Percentiles rank a stretch among this genome's conserved stretches.
Evolutionary conservation across 2,797 vertebrate species (phyloP).

Genomic region (Eleutherodactylus coqui): DNA sequence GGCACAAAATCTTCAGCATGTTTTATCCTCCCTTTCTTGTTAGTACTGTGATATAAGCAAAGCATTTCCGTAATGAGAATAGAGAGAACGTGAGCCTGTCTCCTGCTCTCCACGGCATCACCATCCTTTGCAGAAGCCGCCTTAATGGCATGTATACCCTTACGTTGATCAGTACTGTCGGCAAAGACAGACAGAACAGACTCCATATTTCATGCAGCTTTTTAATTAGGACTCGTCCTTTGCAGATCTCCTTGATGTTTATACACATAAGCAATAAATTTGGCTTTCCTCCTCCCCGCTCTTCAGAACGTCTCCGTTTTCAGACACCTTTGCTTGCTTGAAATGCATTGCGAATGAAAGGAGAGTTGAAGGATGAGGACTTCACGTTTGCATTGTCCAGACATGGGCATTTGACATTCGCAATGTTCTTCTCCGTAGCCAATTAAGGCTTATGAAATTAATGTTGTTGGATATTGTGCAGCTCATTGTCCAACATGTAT

Average conservation of each 20-base stretch:
- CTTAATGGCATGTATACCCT: too few species aligned
- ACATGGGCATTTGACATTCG: background rate
- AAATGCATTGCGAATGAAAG: slow-evolving; percentile 15
- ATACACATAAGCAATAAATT: slow-evolving; percentile 23
- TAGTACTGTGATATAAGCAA: too few species aligned
- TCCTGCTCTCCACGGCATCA: too few species aligned
- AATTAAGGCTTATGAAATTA: background rate
- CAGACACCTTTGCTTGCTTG: slow-evolving; percentile 33
- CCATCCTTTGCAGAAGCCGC: too few species aligned
- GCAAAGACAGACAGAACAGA: too few species aligned
- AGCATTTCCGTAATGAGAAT: too few species aligned
- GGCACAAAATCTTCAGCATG: too few species aligned
- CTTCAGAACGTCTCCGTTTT: background rate
- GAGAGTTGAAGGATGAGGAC: background rate
- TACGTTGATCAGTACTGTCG: too few species aligned
- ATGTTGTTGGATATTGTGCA: background rate
- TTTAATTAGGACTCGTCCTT: slow-evolving; percentile 18
- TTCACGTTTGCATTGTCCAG: background rate
- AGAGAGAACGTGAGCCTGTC: too few species aligned
- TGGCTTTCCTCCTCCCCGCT: background rate
- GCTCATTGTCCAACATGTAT: background rate
- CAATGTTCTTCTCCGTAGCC: background rate
- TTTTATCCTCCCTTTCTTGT: too few species aligned
- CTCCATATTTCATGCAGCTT: background rate
- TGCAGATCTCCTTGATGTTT: slow-evolving; percentile 20